phyloP scores from a whole-genome alignment of 2,797 vertebrate genomes.

The Jordanella pulchra region DNA sequence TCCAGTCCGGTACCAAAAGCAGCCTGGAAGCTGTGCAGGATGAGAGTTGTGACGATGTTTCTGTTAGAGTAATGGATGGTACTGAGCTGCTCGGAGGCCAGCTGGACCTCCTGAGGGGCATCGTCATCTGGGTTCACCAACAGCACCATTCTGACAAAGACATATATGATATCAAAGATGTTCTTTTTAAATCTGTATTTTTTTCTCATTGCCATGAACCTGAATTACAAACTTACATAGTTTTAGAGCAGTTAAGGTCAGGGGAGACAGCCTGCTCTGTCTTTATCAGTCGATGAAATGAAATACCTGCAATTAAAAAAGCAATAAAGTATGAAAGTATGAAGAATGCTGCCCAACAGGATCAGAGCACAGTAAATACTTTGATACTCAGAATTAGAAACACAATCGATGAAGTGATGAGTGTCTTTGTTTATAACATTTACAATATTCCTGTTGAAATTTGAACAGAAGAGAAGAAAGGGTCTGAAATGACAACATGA shows the following conservation, averaged over 20 bases:
- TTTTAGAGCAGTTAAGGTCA: conserved; percentile 75
- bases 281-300: conserved; percentile 87
- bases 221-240: conserved; percentile 78
- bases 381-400: neutral
- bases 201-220: neutral
- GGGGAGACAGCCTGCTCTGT: conserved; percentile 81
- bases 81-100: conserved; percentile 80
- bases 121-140: conserved; percentile 82
- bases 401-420: neutral
- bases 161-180: neutral
- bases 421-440: neutral
- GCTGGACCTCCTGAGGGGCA: conserved; percentile 81
- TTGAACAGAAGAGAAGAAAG: neutral
- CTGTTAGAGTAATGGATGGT: conserved; percentile 54
- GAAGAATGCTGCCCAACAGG: neutral
- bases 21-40: conserved; percentile 87
- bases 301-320: conserved; percentile 78
- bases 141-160: conserved; percentile 81
- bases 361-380: neutral
- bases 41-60: conserved; percentile 76
- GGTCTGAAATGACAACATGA: no score
- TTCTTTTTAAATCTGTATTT: neutral
- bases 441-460: no score
- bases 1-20: conserved; percentile 78
- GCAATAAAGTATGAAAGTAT: neutral